These are phyloP conservation scores for Spondyliosoma cantharus DNA, from an alignment of 2,797 vertebrate species.

Conservation along the genomic window DNA sequence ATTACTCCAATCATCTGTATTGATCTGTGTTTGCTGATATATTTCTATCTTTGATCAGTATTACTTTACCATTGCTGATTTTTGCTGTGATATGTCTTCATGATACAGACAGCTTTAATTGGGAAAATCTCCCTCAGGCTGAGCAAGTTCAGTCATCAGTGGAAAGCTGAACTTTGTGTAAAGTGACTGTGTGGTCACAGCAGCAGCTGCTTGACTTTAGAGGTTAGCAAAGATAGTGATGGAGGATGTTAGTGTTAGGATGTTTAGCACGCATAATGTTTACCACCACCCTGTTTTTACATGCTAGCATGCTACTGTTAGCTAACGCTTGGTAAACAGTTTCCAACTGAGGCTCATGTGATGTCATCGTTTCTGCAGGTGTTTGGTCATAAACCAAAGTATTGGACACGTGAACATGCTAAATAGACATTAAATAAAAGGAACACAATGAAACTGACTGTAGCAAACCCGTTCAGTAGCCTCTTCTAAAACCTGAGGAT, in stretches of 20 bases:
- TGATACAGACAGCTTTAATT: not conserved
- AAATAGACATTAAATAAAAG: no score
- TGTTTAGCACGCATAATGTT: not conserved
- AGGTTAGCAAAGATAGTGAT: not conserved
- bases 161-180: not conserved
- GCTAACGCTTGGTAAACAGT: no score
- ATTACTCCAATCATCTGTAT: not conserved
- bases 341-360: not conserved
- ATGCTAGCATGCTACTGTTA: not conserved
- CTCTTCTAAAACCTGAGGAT: no score
- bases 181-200: no score
- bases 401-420: not conserved
- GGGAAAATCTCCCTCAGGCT: not conserved
- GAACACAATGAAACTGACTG: no score
- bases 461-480: no score
- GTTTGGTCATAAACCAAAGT: not conserved
- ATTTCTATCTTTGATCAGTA: not conserved
- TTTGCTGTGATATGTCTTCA: not conserved
- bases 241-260: no score
- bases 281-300: not conserved
- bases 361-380: not conserved
- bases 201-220: not conserved
- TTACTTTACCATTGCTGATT: not conserved
- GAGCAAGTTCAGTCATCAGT: not conserved
- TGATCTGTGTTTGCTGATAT: not conserved